phyloP scores from a whole-genome alignment of 2,888 invertebrate species.

The Abrostola triplasia region DNA sequence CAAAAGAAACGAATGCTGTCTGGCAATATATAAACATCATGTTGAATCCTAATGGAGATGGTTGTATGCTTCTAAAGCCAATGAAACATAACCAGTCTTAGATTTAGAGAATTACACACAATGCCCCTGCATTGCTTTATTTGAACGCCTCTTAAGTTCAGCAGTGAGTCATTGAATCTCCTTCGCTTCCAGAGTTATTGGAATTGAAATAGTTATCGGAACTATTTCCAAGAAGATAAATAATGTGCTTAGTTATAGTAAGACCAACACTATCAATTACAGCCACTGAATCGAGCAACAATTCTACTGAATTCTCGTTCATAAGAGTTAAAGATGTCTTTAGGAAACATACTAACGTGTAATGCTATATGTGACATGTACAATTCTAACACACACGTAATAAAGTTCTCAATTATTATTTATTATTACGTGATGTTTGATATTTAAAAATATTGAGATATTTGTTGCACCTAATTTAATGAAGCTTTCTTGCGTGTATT shows the following conservation, averaged over 20 bases:
- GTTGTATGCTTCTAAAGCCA: not conserved
- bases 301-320: slow-evolving; percentile 26
- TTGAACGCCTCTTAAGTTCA: slow-evolving; percentile 21
- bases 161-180: slow-evolving; percentile 40
- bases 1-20: not conserved
- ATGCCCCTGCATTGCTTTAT: slow-evolving; percentile 6
- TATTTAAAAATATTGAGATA: too few relatives aligned
- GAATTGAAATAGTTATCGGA: slow-evolving; percentile 58
- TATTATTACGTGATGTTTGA: too few relatives aligned
- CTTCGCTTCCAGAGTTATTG: slow-evolving; percentile 53
- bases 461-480: too few relatives aligned
- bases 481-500: too few relatives aligned
- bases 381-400: too few relatives aligned
- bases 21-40: too few relatives aligned
- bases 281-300: slow-evolving; percentile 24
- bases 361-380: too few relatives aligned
- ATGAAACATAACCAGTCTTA: not conserved
- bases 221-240: slow-evolving; percentile 57
- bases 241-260: slow-evolving; percentile 52
- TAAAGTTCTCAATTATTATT: too few relatives aligned
- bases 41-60: not conserved
- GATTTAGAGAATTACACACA: slow-evolving; percentile 5
- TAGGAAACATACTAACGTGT: not conserved
- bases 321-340: slow-evolving; percentile 32
- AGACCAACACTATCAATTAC: slow-evolving; percentile 47